Evolutionary conservation across 2,888 invertebrate genomes (phyloP), one percentile per base, ranked within the genome.

Genomic region (Kryphioiulus occultus): DNA sequence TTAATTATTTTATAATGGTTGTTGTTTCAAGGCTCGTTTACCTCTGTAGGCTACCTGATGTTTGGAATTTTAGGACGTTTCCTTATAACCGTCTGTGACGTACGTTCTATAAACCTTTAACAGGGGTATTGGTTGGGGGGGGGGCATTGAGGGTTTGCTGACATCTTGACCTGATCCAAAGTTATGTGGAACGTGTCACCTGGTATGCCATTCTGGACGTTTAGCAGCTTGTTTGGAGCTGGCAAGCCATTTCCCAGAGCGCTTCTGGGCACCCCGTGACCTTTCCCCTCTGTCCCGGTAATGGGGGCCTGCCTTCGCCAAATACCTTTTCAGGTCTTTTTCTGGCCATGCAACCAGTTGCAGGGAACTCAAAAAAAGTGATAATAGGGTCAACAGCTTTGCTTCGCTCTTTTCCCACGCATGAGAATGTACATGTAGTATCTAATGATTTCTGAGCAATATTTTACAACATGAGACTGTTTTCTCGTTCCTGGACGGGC

Each of bases 201-300:
- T 15, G 30, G 30, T 30, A 78, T 78, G 30, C 78, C 78, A 78
- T 78, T 78, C 78, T 0, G 15, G 78, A 30, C 78, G 78, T 30
- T 78, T 30, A 78, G 78, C 78, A 78, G 30, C 78, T 30, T 30
- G 78, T 78, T 78, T 30, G 78, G 78, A 78, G 26, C 78, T 4
- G 78, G 78, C 78, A 78, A 78, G 19, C 26, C 22, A 26, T 68
- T 68, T 19, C 68, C 68, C 68, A 68, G 26, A 68, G 15, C 12
- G 78, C 78, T 78, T 78, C 78, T 78, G 78, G 78, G 78, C 78
- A 78, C 78, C 78, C 78, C 78, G 78, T 78, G 78, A 78, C 78
- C 78, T 30, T 78, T 78, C 78, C 78, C 78, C 78, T 78, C 78
- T 78, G 78, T 78, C 78, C 78, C 30, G 12, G 26, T 30, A 78